A percentile compares a stretch with the other conserved stretches of the same genome.
phyloP scores from a whole-genome alignment of 2,888 invertebrate species.

The Melanargia galathea region DNA sequence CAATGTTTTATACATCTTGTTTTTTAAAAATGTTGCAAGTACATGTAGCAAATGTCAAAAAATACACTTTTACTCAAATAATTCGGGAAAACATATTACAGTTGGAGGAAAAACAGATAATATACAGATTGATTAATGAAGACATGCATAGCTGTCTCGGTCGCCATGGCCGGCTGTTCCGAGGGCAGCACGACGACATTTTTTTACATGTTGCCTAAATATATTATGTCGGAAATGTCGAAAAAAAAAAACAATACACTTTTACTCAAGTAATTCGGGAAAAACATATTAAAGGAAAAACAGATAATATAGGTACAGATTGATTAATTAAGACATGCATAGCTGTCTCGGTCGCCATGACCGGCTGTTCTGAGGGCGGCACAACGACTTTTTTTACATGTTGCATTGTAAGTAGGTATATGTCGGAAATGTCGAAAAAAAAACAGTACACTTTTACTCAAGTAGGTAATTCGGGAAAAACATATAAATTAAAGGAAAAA shows the following conservation, averaged over 20 bases:
- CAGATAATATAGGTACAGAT: too few species aligned
- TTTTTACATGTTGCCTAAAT: too few species aligned
- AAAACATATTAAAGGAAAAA: too few species aligned
- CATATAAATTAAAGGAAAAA: conserved; percentile 16
- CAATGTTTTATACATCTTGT: not conserved
- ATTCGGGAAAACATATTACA: conserved; percentile 1
- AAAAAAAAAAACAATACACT: too few species aligned
- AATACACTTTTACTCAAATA: not conserved
- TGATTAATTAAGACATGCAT: conserved; percentile 50
- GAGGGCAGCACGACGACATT: conserved; percentile 78
- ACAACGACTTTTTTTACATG: conserved; percentile 53
- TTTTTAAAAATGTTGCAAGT: too few species aligned
- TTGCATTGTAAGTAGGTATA: not conserved
- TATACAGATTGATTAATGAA: too few species aligned
- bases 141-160: conserved; percentile 73
- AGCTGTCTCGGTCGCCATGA: conserved; percentile 81
- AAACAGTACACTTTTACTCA: not conserved
- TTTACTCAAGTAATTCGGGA: too few species aligned
- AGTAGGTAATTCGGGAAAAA: conserved; percentile 7
- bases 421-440: not conserved
- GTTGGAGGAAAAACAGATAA: conserved; percentile 22
- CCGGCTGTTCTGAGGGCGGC: conserved; percentile 78
- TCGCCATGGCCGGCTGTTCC: conserved; percentile 79
- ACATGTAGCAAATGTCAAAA: not conserved
- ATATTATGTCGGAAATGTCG: too few species aligned